Evolutionary conservation across 1,140 invertebrate genomes (phyloP), one percentile per base, ranked within the genome.

Genomic region (Pomacea maculata): DNA sequence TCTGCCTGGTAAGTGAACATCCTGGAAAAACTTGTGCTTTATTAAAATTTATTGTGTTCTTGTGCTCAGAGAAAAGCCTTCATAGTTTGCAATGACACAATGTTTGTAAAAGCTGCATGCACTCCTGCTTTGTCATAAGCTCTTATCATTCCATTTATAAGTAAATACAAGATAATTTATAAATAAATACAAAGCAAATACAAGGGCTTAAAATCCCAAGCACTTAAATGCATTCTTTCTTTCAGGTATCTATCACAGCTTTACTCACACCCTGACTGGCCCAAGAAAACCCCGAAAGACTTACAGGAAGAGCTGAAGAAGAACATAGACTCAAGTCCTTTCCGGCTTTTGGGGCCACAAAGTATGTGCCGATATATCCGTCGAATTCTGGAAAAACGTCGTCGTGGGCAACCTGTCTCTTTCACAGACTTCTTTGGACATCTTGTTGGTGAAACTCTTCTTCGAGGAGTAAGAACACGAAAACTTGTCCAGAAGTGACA

Each of bases 381-480:
- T 17, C 86, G 84, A n/a, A 91, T 93, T 45, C 82, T 89, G 78
- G 84, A 86, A n/a, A 92, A 93, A 81, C 82, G 88, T 29, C 85
- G 85, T 63, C 83, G 84, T 21, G 92, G 92, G 15, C 92, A 92
- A 78, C 92, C 92, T 19, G 89, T 93, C 68, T 91, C 90, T 71
- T 92, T 92, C 79, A 93, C 92, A 12, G 92, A 93, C 84, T 91
- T 92, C 76, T 93, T 92, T 83, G 92, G 92, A 11, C 88, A 92
- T 83, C 86, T 93, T n/a, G 87, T 93, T 21, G 92, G 92, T 63
- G 91, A 92, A 78, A 92, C 91, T 14, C 83, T 93, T 11, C 84
- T 93, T 0, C 89, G 88, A 87, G 87, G 86, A 63, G 92, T 92
- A 87, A 85, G 88, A 78, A 12, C 61, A n/a, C 10, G 17, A 15